phyloP scores from a whole-genome alignment of 23 tunicate genomes.

The Botrylloides violaceus region DNA sequence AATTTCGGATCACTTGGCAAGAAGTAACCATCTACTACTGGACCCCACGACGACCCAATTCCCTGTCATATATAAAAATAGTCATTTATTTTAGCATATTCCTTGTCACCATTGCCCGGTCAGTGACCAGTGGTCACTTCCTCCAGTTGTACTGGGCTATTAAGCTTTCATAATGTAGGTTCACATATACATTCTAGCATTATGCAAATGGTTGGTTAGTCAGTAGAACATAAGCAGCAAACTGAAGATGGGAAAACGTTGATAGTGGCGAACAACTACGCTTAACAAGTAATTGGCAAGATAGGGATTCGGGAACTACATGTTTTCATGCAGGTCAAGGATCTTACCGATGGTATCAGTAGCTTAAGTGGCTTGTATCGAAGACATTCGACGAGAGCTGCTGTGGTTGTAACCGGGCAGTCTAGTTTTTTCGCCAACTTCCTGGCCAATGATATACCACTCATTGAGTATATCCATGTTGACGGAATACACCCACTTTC shows the following conservation, averaged over 20 bases:
- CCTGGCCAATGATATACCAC: neutral
- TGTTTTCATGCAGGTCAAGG: too few relatives aligned
- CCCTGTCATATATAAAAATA: slow-evolving; percentile 1
- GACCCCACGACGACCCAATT: neutral
- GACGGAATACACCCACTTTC: slow-evolving; percentile 11
- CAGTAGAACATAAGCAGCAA: too few relatives aligned
- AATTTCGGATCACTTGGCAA: slow-evolving; percentile 32
- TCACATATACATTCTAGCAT: too few relatives aligned
- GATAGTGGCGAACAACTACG: too few relatives aligned
- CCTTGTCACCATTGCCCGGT: too few relatives aligned
- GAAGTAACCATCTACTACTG: slow-evolving; percentile 42
- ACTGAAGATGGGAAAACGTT: too few relatives aligned
- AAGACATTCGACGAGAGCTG: slow-evolving; percentile 23
- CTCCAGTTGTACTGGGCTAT: too few relatives aligned
- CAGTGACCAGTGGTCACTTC: too few relatives aligned
- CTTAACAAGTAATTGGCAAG: too few relatives aligned
- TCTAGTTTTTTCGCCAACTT: slow-evolving; percentile 4
- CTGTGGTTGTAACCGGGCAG: slow-evolving; percentile 25
- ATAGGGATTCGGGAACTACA: too few relatives aligned
- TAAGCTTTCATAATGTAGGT: too few relatives aligned
- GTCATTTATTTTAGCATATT: neutral
- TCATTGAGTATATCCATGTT: neutral
- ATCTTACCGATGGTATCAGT: neutral
- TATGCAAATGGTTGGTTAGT: too few relatives aligned
- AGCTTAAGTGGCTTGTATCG: neutral